A percentile compares a stretch with the other conserved stretches of the same genome.
Evolutionary conservation across 2,113 vertebrate genomes (phyloP).

Genomic region (Spea multiplicata): DNA sequence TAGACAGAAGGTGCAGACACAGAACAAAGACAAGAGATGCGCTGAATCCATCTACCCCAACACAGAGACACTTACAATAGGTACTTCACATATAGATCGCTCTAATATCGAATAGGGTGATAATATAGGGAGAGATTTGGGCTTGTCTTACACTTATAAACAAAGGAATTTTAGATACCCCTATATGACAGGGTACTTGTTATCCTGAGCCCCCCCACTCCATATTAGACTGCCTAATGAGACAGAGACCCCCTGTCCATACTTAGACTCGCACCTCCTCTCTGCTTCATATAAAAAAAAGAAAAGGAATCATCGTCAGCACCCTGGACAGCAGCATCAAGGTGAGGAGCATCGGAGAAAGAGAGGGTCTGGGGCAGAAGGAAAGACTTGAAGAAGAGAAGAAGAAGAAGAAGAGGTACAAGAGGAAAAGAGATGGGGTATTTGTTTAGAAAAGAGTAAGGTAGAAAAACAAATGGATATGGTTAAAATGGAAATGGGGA

Average conservation of each 20-base stretch:
- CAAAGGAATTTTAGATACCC: no score
- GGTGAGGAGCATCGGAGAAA: neutral
- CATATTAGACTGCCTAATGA: neutral
- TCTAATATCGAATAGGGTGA: no score
- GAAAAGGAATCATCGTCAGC: neutral
- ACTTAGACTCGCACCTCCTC: neutral
- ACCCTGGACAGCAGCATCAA: conserved; percentile 2
- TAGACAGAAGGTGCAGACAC: no score
- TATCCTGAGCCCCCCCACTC: neutral
- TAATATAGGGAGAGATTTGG: no score
- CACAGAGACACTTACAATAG: no score
- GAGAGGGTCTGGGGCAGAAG: neutral
- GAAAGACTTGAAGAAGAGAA: neutral
- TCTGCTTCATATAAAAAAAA: neutral
- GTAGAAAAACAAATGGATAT: neutral
- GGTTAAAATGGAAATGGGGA: no score
- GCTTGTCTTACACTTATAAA: no score
- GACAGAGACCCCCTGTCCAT: neutral
- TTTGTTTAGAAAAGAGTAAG: neutral
- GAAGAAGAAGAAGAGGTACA: neutral
- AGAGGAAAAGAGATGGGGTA: neutral
- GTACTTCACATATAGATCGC: no score
- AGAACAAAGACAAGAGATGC: no score
- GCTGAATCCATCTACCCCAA: no score
- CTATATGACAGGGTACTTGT: no score